These are phyloP conservation scores for Microtus oregoni DNA, from an alignment of 2,113 vertebrate genomes.

Conservation along the genomic window DNA sequence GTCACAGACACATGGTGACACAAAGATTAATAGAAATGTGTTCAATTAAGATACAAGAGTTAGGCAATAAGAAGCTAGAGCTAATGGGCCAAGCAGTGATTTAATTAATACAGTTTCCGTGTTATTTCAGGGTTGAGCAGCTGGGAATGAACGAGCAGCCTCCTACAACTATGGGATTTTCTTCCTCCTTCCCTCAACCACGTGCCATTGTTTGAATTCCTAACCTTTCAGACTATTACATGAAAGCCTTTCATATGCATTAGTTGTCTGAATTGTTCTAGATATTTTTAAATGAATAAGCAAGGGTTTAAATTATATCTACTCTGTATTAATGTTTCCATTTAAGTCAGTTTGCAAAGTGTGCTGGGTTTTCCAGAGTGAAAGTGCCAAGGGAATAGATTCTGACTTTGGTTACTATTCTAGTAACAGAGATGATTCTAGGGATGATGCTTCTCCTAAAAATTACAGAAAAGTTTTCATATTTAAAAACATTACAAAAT, in stretches of 20 bases:
- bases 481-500: neutral
- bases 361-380: neutral
- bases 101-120: too few species aligned
- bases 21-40: too few species aligned
- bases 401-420: neutral
- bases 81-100: too few species aligned
- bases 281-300: neutral
- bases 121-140: too few species aligned
- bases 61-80: too few species aligned
- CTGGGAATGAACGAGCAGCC: too few species aligned
- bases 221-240: neutral
- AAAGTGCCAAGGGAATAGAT: neutral
- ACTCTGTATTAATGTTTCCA: neutral
- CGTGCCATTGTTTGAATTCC: neutral
- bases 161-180: neutral
- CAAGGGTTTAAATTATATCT: neutral
- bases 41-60: too few species aligned
- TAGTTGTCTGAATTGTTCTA: neutral
- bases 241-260: neutral
- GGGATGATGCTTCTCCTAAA: neutral
- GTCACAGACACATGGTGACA: too few species aligned
- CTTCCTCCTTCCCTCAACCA: neutral
- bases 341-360: neutral
- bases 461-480: neutral
- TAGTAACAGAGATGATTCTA: neutral